Percentiles rank a stretch among this genome's conserved stretches.
These are phyloP conservation scores for Cremastinae sp. DNA, from an alignment of 2,888 invertebrate species.

Conservation along the genomic window DNA sequence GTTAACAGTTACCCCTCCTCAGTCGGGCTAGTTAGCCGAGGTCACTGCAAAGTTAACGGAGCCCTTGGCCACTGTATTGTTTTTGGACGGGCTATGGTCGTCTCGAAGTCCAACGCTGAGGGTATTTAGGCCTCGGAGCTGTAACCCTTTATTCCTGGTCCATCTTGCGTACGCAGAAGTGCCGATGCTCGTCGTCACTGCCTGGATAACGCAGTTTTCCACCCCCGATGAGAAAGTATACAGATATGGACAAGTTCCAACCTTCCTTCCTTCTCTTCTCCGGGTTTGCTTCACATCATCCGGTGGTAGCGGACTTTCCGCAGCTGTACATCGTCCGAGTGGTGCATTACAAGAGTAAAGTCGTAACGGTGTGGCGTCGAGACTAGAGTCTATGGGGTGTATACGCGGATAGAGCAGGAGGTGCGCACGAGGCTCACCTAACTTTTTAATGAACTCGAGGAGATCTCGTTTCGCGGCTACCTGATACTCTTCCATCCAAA, in stretches of 20 bases:
- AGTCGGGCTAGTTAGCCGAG: conserved; percentile 74
- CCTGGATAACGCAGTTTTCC: conserved; percentile 71
- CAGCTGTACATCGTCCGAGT: neutral
- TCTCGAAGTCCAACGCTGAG: conserved; percentile 65
- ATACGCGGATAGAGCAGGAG: neutral
- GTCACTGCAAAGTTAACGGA: conserved; percentile 74
- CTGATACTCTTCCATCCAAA: conserved; percentile 53
- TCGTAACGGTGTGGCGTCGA: conserved; percentile 31
- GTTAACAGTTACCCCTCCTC: conserved; percentile 73
- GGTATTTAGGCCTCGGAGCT: conserved; percentile 72
- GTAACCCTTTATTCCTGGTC: conserved; percentile 13
- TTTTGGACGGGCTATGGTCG: conserved; percentile 63
- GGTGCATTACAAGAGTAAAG: conserved; percentile 24
- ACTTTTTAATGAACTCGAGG: conserved; percentile 75
- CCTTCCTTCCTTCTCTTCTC: conserved; percentile 20
- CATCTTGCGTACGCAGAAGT: no score
- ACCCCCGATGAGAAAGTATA: conserved; percentile 70
- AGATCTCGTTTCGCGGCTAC: conserved; percentile 71
- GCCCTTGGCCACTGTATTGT: conserved; percentile 71
- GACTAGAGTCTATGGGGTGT: conserved; percentile 22
- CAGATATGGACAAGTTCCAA: conserved; percentile 36
- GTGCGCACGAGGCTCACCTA: conserved; percentile 58
- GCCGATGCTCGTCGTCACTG: conserved; percentile 40
- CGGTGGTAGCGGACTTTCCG: conserved; percentile 15
- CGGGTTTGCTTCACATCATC: conserved; percentile 38